Evolutionary conservation across 2,113 vertebrate genomes (phyloP).

Genomic region (Peromyscus polionotus): DNA sequence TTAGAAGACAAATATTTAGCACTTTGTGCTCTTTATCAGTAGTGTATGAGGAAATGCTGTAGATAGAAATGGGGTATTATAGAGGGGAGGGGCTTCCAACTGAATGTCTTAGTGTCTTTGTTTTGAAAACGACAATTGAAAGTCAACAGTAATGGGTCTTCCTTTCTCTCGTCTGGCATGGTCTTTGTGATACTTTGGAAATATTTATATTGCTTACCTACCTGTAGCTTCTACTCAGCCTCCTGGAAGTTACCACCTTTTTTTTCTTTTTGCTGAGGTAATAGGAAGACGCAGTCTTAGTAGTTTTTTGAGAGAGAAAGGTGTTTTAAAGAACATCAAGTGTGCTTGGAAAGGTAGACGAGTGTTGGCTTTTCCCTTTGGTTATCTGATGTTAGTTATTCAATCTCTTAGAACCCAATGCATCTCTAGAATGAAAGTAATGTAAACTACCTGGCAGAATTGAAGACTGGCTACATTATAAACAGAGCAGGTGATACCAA

Average conservation of each 20-base stretch:
- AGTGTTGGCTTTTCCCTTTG: background rate
- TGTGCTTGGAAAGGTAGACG: background rate
- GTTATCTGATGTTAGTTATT: background rate
- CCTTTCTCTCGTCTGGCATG: background rate
- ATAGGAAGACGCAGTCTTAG: background rate
- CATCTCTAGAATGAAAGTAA: background rate
- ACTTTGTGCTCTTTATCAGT: background rate
- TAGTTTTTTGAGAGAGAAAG: background rate
- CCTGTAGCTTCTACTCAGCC: background rate
- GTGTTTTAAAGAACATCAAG: background rate
- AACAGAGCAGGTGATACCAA: background rate
- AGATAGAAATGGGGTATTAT: background rate
- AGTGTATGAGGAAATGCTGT: background rate
- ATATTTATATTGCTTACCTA: background rate
- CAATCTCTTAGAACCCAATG: background rate
- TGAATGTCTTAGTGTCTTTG: background rate
- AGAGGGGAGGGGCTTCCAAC: constrained; percentile 26
- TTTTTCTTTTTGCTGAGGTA: background rate
- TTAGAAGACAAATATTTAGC: background rate
- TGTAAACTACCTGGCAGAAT: background rate
- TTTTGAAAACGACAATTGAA: background rate
- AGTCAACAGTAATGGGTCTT: background rate
- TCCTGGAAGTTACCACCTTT: constrained; percentile 8
- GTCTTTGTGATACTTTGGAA: constrained; percentile 3
- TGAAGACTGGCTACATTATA: constrained; percentile 6